These are phyloP conservation scores for Trypoxylus dichotomus DNA, from an alignment of 1,140 invertebrate genomes.

Conservation along the genomic window DNA sequence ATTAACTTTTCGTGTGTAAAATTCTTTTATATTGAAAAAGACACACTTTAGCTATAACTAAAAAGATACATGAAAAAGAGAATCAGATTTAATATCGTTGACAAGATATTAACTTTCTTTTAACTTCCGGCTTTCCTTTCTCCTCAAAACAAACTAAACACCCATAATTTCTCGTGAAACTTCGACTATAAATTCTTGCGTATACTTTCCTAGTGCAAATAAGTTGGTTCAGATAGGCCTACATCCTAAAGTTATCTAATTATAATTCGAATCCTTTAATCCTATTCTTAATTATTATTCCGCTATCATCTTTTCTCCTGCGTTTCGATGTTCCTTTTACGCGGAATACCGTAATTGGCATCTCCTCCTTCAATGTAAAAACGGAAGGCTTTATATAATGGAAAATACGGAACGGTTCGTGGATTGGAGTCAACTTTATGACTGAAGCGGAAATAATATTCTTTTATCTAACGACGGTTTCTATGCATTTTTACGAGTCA, in stretches of 20 bases:
- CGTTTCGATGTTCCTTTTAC: neutral
- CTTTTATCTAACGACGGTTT: neutral
- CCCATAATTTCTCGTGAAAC: neutral
- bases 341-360: neutral
- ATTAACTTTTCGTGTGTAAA: too few relatives aligned
- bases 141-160: neutral
- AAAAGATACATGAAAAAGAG: neutral
- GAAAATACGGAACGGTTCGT: neutral
- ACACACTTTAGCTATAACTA: too few relatives aligned
- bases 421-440: neutral
- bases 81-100: neutral
- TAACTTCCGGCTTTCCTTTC: too few relatives aligned
- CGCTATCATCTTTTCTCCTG: neutral
- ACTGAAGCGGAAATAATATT: neutral
- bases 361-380: neutral
- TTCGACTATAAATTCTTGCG: neutral
- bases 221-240: neutral
- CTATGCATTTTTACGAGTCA: constrained; percentile 6
- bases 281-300: neutral
- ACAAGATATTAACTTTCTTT: neutral
- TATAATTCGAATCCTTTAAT: neutral
- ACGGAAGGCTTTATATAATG: neutral
- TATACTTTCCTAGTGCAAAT: neutral
- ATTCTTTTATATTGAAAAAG: too few relatives aligned
- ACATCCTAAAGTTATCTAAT: neutral